Conservation (phyloP, 1,140 invertebrate genomes). For the Zelostemma sp. region DNA sequence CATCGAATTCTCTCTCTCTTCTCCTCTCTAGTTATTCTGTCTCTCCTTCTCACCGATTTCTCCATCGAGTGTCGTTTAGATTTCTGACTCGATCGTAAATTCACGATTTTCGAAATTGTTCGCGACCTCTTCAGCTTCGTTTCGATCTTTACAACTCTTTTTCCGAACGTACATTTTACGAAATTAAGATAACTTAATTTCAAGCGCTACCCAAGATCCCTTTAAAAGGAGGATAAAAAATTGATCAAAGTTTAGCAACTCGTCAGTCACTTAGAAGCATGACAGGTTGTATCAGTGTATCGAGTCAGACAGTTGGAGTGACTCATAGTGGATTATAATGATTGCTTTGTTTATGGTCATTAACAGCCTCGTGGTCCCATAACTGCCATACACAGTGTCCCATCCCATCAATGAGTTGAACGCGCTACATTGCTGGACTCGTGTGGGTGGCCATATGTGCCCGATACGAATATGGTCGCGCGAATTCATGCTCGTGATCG, state of each 20-base stretch:
- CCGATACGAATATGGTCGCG: slow-evolving; percentile 29
- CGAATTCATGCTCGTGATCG: slow-evolving; percentile 7
- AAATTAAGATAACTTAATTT: slow-evolving; percentile 9
- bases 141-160: slow-evolving; percentile 35
- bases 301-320: slow-evolving; percentile 63
- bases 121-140: slow-evolving; percentile 49
- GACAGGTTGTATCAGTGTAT: slow-evolving; percentile 60
- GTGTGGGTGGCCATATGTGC: slow-evolving; percentile 30
- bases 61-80: slow-evolving; percentile 36
- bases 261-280: too few relatives aligned
- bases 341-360: slow-evolving; percentile 70
- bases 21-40: slow-evolving; percentile 14
- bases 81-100: slow-evolving; percentile 49
- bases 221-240: too few relatives aligned
- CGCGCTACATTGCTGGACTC: slow-evolving; percentile 32
- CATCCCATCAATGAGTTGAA: slow-evolving; percentile 47
- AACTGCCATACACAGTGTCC: slow-evolving; percentile 62
- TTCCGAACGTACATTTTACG: slow-evolving; percentile 24
- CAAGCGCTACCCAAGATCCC: too few relatives aligned
- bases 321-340: slow-evolving; percentile 68
- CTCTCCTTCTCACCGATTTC: slow-evolving; percentile 26
- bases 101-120: slow-evolving; percentile 53
- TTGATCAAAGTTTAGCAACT: too few relatives aligned
- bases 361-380: slow-evolving; percentile 68
- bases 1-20: slow-evolving; percentile 36